Evolutionary conservation across 2,888 invertebrate species (phyloP).

Genomic region (Steinernema hermaphroditum): DNA sequence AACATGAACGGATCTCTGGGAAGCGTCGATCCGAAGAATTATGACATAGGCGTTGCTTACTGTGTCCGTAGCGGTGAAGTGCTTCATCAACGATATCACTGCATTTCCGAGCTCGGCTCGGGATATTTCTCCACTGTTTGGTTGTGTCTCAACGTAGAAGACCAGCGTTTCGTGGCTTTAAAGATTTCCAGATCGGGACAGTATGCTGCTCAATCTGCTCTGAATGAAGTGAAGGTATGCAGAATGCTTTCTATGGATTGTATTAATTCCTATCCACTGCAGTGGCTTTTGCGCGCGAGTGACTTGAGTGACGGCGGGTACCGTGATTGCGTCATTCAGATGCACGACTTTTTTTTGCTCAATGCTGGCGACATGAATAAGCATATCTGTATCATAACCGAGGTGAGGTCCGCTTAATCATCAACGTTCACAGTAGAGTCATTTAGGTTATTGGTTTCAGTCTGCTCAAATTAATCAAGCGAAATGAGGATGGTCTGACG

Average conservation of each 20-base stretch:
- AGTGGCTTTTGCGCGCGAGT: conserved; percentile 71
- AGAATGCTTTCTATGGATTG: too few relatives aligned
- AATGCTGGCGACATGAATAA: conserved; percentile 96
- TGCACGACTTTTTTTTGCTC: conserved; percentile 73
- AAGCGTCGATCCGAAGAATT: conserved; percentile 71
- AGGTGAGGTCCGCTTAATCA: conserved; percentile 45
- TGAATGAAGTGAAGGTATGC: conserved; percentile 93
- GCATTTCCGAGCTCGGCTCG: conserved; percentile 94
- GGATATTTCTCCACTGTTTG: conserved; percentile 99
- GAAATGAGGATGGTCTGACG: conserved; percentile 97
- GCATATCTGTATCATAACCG: conserved; percentile 71
- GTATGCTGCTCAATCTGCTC: conserved; percentile 97
- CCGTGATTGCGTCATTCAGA: conserved; percentile 90
- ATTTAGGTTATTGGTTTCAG: conserved; percentile 96
- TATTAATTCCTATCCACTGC: conserved; percentile 12
- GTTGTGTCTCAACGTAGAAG: conserved; percentile 90
- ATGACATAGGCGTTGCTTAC: conserved; percentile 92
- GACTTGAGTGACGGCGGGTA: conserved; percentile 89
- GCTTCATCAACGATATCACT: conserved; percentile 86
- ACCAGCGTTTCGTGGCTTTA: conserved; percentile 83
- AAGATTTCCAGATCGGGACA: conserved; percentile 98
- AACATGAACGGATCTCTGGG: not conserved
- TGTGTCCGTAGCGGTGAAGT: conserved; percentile 94
- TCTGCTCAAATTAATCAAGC: conserved; percentile 93
- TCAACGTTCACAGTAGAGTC: not conserved